Evolutionary conservation across 2,888 invertebrate species (phyloP), one percentile per base, ranked within the genome.

Genomic region (Amorpha juglandis): DNA sequence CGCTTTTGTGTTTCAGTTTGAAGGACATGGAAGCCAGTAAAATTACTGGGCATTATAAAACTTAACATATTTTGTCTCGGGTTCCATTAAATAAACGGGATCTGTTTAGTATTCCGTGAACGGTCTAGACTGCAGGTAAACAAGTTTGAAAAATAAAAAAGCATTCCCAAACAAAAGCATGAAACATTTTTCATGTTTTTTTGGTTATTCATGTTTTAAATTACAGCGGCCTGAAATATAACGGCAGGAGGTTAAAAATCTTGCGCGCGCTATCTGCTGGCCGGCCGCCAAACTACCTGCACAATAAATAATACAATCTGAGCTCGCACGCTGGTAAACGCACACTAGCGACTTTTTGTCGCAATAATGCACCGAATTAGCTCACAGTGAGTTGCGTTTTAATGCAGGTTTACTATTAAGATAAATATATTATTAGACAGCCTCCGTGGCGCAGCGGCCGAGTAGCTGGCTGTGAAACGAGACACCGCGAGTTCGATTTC

Each of bases 221-320:
- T 90, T 89, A 91, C 85, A 79, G 84, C 85, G 73, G 79, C 80
- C 87, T 87, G 86, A 91, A 90, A 89, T 88, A 88, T 83, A 81
- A 76, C 81, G 81, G 81, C 70, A 75, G 81, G 78, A 79, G 87
- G 80, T 75, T 89, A 87, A 91, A 90, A 89, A 89, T 90, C 90
- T 90, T 90, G 81, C 77, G 73, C 77, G 75, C 82, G 86, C 86
- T 90, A 92, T 91, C 90, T 86, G 70, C 84, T 92, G 92, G 92
- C 87, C 77, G 73, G 67, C 67, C 72, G 83, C 92, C 92, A 92
- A 91, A 92, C 91, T 92, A 92, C 92, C 92, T 92, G 92, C 82
- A 72, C 86, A 81, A 82, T 92, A 90, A 91, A 92, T 91, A 87
- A 89, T 86, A 80, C 88, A 84, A 89, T 88, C 88, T 87, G 86